A percentile compares a stretch with the other conserved stretches of the same genome.
Evolutionary conservation across 2,888 invertebrate genomes (phyloP).

Genomic region (Atrina japonica): DNA sequence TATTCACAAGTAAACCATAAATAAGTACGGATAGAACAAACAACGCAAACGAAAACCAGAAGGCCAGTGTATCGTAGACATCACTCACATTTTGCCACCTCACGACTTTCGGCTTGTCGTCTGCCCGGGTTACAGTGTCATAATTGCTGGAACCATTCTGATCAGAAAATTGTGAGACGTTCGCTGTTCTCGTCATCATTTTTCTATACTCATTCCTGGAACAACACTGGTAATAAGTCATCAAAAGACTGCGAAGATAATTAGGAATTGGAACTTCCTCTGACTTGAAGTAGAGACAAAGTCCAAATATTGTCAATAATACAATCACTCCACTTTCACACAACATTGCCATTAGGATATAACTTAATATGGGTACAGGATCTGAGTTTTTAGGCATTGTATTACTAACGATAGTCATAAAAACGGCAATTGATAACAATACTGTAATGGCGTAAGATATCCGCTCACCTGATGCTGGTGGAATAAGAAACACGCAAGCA

Average conservation of each 20-base stretch:
- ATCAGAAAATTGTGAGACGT: too few relatives aligned
- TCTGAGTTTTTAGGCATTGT: slow-evolving; percentile 35
- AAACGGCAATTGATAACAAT: slow-evolving; percentile 33
- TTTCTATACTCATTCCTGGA: too few relatives aligned
- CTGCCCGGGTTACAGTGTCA: too few relatives aligned
- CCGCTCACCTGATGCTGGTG: slow-evolving; percentile 33
- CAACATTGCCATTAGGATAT: slow-evolving; percentile 26
- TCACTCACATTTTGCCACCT: too few relatives aligned
- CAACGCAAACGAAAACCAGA: too few relatives aligned
- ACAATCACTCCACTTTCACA: slow-evolving; percentile 29
- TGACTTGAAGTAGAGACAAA: slow-evolving; percentile 14
- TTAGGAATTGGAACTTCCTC: slow-evolving; percentile 17
- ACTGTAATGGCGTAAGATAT: slow-evolving; percentile 37
- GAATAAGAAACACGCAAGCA: slow-evolving; percentile 31
- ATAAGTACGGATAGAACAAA: too few relatives aligned
- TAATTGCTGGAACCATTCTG: too few relatives aligned
- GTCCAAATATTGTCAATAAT: slow-evolving; percentile 15
- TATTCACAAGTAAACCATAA: too few relatives aligned
- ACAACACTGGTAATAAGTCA: not conserved
- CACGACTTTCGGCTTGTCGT: too few relatives aligned
- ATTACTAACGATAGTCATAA: slow-evolving; percentile 37
- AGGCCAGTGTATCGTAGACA: too few relatives aligned
- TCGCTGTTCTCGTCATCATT: too few relatives aligned
- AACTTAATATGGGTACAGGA: slow-evolving; percentile 35
- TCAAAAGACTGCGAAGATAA: not conserved